Percentiles rank a stretch among this genome's conserved stretches.
These are phyloP conservation scores for Coenonympha glycerion DNA, from an alignment of 2,888 invertebrate species.

Conservation along the genomic window DNA sequence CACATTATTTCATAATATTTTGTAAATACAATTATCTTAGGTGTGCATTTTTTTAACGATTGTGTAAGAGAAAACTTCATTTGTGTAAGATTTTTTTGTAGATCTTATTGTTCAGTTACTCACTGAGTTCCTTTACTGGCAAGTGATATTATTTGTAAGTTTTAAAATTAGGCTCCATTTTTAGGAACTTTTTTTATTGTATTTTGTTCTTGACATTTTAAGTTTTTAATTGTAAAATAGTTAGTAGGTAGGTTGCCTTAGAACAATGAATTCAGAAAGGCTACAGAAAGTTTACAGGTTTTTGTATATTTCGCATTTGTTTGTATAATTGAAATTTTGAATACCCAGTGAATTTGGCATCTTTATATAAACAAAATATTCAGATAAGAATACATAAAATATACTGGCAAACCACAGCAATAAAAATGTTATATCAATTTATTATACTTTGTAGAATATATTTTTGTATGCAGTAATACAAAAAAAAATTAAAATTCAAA, in stretches of 20 bases:
- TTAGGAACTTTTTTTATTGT: slow-evolving; percentile 2
- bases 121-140: slow-evolving; percentile 66
- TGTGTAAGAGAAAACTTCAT: neutral
- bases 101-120: slow-evolving; percentile 42
- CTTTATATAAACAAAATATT: neutral
- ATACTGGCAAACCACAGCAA: neutral
- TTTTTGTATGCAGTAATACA: too few species aligned
- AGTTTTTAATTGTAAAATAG: slow-evolving; percentile 18
- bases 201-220: slow-evolving; percentile 14
- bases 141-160: slow-evolving; percentile 70
- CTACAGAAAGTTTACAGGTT: too few species aligned
- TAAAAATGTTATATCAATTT: neutral
- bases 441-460: neutral
- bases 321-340: neutral
- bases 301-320: neutral
- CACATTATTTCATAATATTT: neutral
- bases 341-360: neutral
- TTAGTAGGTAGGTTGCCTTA: too few species aligned
- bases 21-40: neutral
- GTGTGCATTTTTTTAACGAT: neutral
- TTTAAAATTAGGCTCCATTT: slow-evolving; percentile 38
- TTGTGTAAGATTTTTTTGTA: slow-evolving; percentile 30
- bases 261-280: too few species aligned
- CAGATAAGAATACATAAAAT: neutral
- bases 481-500: too few species aligned